Base-by-base conservation (phyloP, 1,140 invertebrate genomes). In the Batillaria attramentaria region DNA sequence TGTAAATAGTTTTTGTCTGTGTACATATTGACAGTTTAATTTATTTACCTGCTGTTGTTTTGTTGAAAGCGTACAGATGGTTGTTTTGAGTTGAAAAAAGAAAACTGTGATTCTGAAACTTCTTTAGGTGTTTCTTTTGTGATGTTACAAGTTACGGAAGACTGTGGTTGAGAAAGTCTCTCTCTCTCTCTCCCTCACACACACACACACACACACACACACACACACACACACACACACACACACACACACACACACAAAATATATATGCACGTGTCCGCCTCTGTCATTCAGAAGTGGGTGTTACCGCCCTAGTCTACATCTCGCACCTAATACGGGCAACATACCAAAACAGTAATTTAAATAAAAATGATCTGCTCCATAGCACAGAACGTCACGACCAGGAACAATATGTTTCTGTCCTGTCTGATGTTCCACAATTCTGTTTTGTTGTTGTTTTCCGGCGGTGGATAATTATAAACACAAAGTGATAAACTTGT, bases 1-100 rank as follows among this genome's bases (percentile, higher is more conserved):
- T 18, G 3, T 24, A 70, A 28, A 70, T 4, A 24, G 42, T 42
- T 20, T 6, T 4, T 5, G 24, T 46, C 0, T 18, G 24, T 46
- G 70, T 50, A 31, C 28, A 10, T 46, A 20, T 1, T 46, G 43
- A 33, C 3, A 50, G 41, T 46, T 41, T 69, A 31, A 50, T 69
- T 42, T n/a, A 60, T 66, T 50, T 54, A 35, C 8, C 18, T 35
- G 37, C 39, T 60, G 43, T 28, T 8, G 43, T 68, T 35, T 33
- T 77, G 31, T 43, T 42, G 50, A 77, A 50, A 41, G 39, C n/a
- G 35, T 69, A 35, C n/a, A 31, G 65, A 24, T 77, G 50, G 69
- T 77, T 77, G 68, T 50, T 77, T 77, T 43, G 10, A 37, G 31
- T 18, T 70, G 42, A n/a, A 46, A 46, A 50, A 5, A 50, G 66